Evolutionary conservation across 2,113 vertebrate genomes (phyloP), one percentile per base, ranked within the genome.

Genomic region (Oplegnathus fasciatus): DNA sequence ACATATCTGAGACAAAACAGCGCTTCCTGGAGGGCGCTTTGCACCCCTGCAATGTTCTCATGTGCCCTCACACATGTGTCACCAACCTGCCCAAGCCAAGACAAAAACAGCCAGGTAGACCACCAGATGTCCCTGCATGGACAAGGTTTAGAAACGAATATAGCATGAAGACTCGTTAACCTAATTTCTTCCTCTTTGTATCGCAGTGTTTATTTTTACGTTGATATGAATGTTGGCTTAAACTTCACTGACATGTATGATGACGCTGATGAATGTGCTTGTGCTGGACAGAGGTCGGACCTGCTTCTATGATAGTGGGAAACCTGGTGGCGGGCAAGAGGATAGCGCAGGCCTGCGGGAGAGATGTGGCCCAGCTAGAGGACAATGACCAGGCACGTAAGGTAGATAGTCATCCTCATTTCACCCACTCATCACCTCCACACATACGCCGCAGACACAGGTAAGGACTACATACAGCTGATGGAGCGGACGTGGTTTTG

Each of bases 41-140:
- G 88, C 98, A 99, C 84, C 98, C 98, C 0, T 99, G 98, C 85
- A 99, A 97, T 0, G 98, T 99, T 66, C 92, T 99, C 54, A 98
- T 99, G 98, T 99, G 98, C 68, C 98, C 98, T 2, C 98, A 99
- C 83, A 98, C 97, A 1, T 99, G 98, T 22, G 97, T 99, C 13
- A 99, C 97, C 91, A 99, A 99, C 95, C 95, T 99, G 50, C 98
- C 98, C 73, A 99, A 98, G 80, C 98, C 98, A 3, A 95, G 98
- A 14, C 98, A 99, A 91, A 99, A 99, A 54, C 98, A 98, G 80
- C 97, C 98, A 93, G 98, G 98, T 98, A 89, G 30, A 32, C 18
- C 10, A 65, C 2, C 32, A 52, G 6, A 75, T 34, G 1, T 54
- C 20, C 5, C 11, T 30, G 40, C 9, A 28, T 26, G 24, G n/a